These are phyloP conservation scores for Hipparchia semele DNA, from an alignment of 2,888 invertebrate genomes.

Conservation along the genomic window DNA sequence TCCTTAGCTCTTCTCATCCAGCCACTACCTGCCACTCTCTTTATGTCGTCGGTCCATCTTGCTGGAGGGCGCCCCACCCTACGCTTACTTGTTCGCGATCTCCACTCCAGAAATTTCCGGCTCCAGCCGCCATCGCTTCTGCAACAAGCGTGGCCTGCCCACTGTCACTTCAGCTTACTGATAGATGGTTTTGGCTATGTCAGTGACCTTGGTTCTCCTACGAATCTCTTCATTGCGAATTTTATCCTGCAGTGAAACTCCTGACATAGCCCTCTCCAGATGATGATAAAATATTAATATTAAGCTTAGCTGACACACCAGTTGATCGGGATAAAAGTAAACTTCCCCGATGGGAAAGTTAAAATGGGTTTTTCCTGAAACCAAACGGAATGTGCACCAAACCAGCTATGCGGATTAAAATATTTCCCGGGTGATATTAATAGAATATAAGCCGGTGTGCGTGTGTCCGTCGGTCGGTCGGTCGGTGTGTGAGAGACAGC, in stretches of 20 bases:
- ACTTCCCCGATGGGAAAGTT: constrained; percentile 12
- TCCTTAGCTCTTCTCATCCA: no score
- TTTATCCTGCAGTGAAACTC: not conserved
- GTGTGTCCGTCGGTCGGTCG: constrained; percentile 72
- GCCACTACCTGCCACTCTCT: no score
- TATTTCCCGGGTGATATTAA: constrained; percentile 78
- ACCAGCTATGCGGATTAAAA: constrained; percentile 81
- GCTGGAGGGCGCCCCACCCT: no score
- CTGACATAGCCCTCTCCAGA: not conserved
- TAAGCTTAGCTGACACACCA: not conserved
- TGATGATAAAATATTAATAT: not conserved
- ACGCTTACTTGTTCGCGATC: no score
- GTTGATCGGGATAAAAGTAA: not conserved
- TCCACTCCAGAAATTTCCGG: no score
- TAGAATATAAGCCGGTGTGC: constrained; percentile 78
- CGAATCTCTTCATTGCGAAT: no score
- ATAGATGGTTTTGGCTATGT: no score
- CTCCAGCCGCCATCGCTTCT: no score
- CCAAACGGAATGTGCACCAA: constrained; percentile 75
- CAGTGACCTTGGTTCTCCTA: no score
- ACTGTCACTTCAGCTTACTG: no score
- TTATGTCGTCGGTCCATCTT: no score
- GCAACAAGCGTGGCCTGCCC: no score
- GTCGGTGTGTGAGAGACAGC: constrained; percentile 78
- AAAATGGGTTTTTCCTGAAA: constrained; percentile 47